Conservation (phyloP, 2,113 vertebrate species). For the Lontra canadensis region DNA sequence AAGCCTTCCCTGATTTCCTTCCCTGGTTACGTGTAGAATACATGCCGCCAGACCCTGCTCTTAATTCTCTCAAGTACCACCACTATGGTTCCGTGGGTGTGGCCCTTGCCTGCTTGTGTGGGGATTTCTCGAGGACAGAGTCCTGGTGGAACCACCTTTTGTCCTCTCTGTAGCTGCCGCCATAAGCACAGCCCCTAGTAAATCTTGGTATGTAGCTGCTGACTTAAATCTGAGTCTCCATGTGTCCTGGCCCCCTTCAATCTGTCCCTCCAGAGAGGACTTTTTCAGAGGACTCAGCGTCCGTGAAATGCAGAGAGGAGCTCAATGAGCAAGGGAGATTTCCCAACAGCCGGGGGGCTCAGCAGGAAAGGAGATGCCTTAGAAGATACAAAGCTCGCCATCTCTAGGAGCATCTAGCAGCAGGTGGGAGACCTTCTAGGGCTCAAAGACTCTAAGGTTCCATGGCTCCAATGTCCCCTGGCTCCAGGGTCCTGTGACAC, state of each 20-base stretch:
- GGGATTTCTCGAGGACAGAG: neutral
- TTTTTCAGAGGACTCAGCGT: neutral
- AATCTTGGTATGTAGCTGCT: neutral
- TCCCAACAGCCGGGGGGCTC: neutral
- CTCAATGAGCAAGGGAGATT: neutral
- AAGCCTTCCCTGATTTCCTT: conserved; percentile 28
- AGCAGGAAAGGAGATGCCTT: neutral
- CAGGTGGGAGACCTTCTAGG: neutral
- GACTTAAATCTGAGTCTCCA: accelerated
- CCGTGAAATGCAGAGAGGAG: neutral
- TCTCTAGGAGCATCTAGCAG: neutral
- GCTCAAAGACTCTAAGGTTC: neutral
- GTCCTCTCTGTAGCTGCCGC: neutral
- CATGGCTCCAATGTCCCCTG: neutral
- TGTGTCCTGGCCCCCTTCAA: neutral
- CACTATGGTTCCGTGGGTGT: neutral
- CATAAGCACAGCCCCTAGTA: neutral
- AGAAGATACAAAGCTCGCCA: neutral
- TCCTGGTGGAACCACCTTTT: neutral
- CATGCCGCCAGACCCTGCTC: neutral
- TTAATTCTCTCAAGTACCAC: neutral
- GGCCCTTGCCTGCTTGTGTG: neutral
- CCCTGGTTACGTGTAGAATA: neutral
- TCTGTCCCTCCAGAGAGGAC: neutral
- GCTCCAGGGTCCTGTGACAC: neutral